Percentiles rank a stretch among this genome's conserved stretches.
phyloP scores from a whole-genome alignment of 2,113 vertebrate species.

The Maccullochella peelii region DNA sequence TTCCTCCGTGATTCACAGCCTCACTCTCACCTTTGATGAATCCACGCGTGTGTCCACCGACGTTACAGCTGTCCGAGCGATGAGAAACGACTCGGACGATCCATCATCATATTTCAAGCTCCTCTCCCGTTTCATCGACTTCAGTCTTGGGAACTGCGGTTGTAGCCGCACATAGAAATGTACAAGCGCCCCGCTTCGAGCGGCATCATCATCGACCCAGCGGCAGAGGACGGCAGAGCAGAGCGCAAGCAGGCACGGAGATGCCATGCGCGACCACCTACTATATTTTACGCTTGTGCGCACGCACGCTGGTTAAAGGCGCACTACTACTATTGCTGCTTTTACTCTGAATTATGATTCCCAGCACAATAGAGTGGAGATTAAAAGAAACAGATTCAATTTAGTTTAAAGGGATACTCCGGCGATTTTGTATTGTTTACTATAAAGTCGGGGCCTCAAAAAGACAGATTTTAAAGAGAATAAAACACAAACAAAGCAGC shows the following conservation, averaged over 20 bases:
- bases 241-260: conserved; percentile 54
- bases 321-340: conserved; percentile 48
- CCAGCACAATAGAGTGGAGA: neutral
- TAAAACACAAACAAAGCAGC: neutral
- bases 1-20: conserved; percentile 60
- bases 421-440: accelerated
- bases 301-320: conserved; percentile 62
- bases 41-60: conserved; percentile 58
- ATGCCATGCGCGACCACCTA: conserved; percentile 76
- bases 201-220: conserved; percentile 73
- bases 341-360: conserved; percentile 34
- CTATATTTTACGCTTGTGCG: conserved; percentile 71
- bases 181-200: conserved; percentile 63
- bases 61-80: conserved; percentile 68
- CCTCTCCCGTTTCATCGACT: conserved; percentile 68
- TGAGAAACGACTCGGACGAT: conserved; percentile 36
- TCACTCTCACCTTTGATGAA: conserved; percentile 71
- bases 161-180: conserved; percentile 50
- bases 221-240: conserved; percentile 78
- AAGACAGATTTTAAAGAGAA: neutral
- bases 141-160: conserved; percentile 70
- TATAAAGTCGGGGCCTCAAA: neutral
- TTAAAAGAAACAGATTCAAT: neutral
- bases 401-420: neutral
- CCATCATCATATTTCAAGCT: conserved; percentile 62